Evolutionary conservation across 2,888 invertebrate genomes (phyloP).

Genomic region (Corythucha ciliata): DNA sequence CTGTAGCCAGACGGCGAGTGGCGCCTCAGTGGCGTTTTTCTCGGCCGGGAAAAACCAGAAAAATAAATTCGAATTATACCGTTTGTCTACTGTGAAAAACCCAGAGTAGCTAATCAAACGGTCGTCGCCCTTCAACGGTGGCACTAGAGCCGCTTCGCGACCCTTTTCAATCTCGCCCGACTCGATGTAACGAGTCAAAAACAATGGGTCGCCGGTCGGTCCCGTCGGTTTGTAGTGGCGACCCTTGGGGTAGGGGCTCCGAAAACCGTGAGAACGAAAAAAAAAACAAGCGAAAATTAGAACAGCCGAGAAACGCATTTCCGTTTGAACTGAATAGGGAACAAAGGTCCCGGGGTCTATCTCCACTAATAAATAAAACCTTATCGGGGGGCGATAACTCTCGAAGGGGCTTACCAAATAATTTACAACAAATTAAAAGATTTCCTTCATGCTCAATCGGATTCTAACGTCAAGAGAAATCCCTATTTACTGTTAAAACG

Average conservation of each 20-base stretch:
- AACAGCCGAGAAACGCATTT: too few species aligned
- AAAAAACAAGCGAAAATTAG: too few species aligned
- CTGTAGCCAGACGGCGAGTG: constrained; percentile 72
- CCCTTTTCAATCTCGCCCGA: constrained; percentile 46
- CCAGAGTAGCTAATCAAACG: constrained; percentile 50
- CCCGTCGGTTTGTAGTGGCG: background rate
- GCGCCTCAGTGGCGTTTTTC: constrained; percentile 45
- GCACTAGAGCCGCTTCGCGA: constrained; percentile 25
- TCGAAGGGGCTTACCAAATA: too few species aligned
- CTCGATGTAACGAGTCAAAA: constrained; percentile 51
- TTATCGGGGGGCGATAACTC: too few species aligned
- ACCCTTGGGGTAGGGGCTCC: background rate
- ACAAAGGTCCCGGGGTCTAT: too few species aligned
- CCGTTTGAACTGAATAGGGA: too few species aligned
- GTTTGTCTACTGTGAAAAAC: constrained; percentile 53
- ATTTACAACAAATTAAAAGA: too few species aligned
- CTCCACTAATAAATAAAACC: too few species aligned
- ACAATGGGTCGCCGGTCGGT: constrained; percentile 44
- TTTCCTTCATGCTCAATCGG: too few species aligned
- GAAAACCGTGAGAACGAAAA: too few species aligned
- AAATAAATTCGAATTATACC: constrained; percentile 45
- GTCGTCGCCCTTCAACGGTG: constrained; percentile 1
- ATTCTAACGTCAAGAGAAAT: too few species aligned
- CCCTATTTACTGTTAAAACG: too few species aligned
- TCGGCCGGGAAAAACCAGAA: constrained; percentile 47